Evolutionary conservation across 1,140 invertebrate species (phyloP), one percentile per base, ranked within the genome.

Genomic region (Polypedilum vanderplanki): DNA sequence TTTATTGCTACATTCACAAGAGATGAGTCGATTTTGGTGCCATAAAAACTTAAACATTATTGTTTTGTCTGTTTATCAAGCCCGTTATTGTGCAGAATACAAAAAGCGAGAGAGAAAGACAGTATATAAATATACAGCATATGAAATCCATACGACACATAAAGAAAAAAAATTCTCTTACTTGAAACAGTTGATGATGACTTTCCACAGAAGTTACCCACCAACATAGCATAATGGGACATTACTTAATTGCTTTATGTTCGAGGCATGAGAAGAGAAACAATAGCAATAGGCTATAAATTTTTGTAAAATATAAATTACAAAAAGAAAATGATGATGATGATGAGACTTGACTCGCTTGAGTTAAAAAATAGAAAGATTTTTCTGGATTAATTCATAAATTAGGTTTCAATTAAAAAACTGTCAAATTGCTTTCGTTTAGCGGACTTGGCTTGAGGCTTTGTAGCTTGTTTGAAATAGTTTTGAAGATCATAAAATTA

Each of bases 201-300:
- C 65, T 20, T 9, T 70, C n/a, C 7, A 70, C 17, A 70, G 65
- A 70, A 70, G 20, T 20, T 70, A 70, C 65, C 9, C 9, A 18
- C 24, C 24, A 33, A 33, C n/a, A 22, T 22, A 70, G 3, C 65
- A 70, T 70, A 70, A 70, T 70, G 65, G 15, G 15, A n/a, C 17
- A 70, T 70, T 70, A 70, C 65, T 70, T 70, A 70, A 70, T 70
- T 70, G 65, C 65, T 70, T 70, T 70, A 70, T 70, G 20, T 18
- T 18, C 18, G 17, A 18, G 65, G 65, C 65, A 70, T 18, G 65
- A 57, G 46, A 57, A 57, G 46, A 57, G 46, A 57, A 57, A 57
- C 46, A 57, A 57, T 57, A n/a, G 46, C 46, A 57, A n/a, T n/a
- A 57, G 46, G n/a, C 46, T 3, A n/a, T 57, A 57, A 57, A 12